phyloP scores from a whole-genome alignment of 2,113 vertebrate genomes.

The Pseudopodoces humilis region DNA sequence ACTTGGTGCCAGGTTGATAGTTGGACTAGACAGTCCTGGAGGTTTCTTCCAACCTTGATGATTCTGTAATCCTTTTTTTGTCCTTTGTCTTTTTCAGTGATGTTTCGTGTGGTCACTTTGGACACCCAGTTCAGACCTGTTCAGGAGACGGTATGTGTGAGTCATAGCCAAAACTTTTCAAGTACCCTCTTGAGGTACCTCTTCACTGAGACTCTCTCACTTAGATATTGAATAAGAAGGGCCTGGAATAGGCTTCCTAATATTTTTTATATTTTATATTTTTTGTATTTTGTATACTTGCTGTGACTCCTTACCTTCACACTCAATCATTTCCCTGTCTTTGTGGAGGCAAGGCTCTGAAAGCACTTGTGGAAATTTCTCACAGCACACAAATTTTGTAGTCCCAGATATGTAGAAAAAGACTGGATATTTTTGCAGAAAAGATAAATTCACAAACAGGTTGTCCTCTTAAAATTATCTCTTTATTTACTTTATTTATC shows the following conservation, averaged over 20 bases:
- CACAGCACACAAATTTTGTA: not conserved
- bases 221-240: not conserved
- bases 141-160: conserved; percentile 44
- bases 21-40: not conserved
- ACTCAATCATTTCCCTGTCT: not conserved
- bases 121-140: conserved; percentile 42
- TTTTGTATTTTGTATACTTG: not conserved
- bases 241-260: not conserved
- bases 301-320: not conserved
- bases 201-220: not conserved
- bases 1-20: not conserved
- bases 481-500: not conserved
- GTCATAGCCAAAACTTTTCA: not conserved
- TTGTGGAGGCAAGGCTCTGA: not conserved
- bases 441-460: not conserved
- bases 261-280: not conserved
- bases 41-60: not conserved
- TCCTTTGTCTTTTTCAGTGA: conserved; percentile 16
- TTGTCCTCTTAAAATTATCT: not conserved
- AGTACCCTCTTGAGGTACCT: not conserved
- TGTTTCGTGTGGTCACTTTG: conserved; percentile 51
- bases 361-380: not conserved
- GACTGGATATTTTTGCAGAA: not conserved
- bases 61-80: not conserved
- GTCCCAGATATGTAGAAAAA: not conserved